These are phyloP conservation scores for Metopolophium dirhodum DNA, from an alignment of 1,140 invertebrate species.

Conservation along the genomic window DNA sequence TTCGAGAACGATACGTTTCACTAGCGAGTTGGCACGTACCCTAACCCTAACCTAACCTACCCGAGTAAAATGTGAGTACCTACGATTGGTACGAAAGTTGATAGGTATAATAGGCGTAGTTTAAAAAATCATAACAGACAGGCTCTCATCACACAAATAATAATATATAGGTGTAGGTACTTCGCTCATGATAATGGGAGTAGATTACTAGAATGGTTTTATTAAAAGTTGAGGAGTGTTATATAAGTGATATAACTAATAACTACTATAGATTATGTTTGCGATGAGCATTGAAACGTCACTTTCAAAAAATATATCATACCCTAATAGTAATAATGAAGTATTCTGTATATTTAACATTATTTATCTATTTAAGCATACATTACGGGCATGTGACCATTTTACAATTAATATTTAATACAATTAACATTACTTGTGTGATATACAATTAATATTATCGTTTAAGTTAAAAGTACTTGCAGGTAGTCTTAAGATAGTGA, in stretches of 20 bases:
- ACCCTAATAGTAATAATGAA: not conserved
- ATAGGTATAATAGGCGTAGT: not conserved
- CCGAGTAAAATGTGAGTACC: not conserved
- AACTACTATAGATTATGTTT: not conserved
- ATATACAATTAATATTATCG: too few relatives aligned
- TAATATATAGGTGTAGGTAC: not conserved
- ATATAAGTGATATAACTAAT: not conserved
- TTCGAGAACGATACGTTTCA: not conserved
- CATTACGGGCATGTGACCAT: too few relatives aligned
- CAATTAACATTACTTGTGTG: too few relatives aligned
- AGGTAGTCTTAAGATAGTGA: too few relatives aligned
- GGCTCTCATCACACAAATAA: not conserved
- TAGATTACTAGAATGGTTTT: not conserved
- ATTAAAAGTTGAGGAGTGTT: not conserved
- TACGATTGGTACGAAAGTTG: not conserved
- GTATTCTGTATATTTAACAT: conserved; percentile 11
- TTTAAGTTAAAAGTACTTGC: too few relatives aligned
- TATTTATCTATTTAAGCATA: not conserved
- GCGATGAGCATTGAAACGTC: not conserved
- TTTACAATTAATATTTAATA: too few relatives aligned
- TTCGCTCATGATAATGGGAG: not conserved
- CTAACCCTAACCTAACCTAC: too few relatives aligned
- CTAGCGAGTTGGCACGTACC: too few relatives aligned
- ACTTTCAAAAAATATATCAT: not conserved
- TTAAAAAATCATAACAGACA: not conserved